Evolutionary conservation across 2,113 vertebrate genomes (phyloP).

Genomic region (Pavo muticus): DNA sequence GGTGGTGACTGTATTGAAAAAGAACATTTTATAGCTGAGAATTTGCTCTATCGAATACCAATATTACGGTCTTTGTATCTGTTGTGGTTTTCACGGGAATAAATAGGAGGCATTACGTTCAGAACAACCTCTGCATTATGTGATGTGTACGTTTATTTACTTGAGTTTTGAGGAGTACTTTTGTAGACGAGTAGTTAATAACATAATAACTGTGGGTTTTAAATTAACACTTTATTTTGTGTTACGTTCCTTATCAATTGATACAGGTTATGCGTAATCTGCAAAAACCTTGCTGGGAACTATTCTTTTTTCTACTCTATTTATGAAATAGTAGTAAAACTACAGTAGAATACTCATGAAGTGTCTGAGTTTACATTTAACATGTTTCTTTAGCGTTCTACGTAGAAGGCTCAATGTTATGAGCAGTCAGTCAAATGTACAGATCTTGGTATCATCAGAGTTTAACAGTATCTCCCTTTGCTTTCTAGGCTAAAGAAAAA

Average conservation of each 20-base stretch:
- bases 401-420: neutral
- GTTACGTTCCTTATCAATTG: neutral
- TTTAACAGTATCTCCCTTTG: constrained; percentile 20
- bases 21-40: too few relatives aligned
- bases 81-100: too few relatives aligned
- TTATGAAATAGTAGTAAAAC: neutral
- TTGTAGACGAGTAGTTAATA: neutral
- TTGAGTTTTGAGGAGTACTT: neutral
- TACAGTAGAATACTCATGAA: neutral
- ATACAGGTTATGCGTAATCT: neutral
- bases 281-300: neutral
- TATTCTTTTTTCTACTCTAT: neutral
- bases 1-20: too few relatives aligned
- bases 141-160: neutral
- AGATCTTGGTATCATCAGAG: neutral
- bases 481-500: constrained; percentile 94
- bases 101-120: too few relatives aligned
- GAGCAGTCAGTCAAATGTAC: neutral
- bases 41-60: too few relatives aligned
- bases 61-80: too few relatives aligned
- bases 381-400: neutral
- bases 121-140: neutral
- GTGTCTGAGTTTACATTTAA: neutral
- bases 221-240: too few relatives aligned
- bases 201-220: neutral